Evolutionary conservation across 2,888 invertebrate species (phyloP), one percentile per base, ranked within the genome.

Genomic region (Notodonta ziczac): DNA sequence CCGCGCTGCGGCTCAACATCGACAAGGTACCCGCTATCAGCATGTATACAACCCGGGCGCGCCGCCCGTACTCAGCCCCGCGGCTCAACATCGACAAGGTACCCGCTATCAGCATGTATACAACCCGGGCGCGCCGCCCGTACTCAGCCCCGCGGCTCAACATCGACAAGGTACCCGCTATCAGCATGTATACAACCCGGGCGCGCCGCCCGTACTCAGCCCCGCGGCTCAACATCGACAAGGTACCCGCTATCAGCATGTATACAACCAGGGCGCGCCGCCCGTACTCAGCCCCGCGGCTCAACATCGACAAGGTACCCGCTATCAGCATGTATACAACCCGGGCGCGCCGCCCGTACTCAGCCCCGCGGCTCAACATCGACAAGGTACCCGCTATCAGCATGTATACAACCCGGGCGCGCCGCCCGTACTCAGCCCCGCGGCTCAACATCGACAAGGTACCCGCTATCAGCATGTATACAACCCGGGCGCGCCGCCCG

Each of bases 11-110:
- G 62, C 91, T 93, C 61, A 86, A 90, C 69, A 86, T 91, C n/a
- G n/a, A n/a, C n/a, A n/a, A n/a, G n/a, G n/a, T n/a, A n/a, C n/a
- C n/a, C n/a, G n/a, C n/a, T n/a, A n/a, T n/a, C n/a, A n/a, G n/a
- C n/a, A n/a, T n/a, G n/a, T n/a, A n/a, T n/a, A n/a, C 74, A 96
- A 97, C 88, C 98, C 98, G 5, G 95, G 95, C 57, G 94, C 94
- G 75, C 94, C 96, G 72, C 97, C 97, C 5, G 94, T 95, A 24
- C 91, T 95, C 63, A 90, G 90, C 67, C 82, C 87, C 2, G 81
- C 84, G 89, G 62, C 91, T 93, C 61, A 86, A 90, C 69, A 86
- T 91, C n/a, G n/a, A n/a, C n/a, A n/a, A n/a, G n/a, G n/a, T n/a
- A n/a, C n/a, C n/a, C n/a, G n/a, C n/a, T n/a, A n/a, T n/a, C n/a